phyloP scores from a whole-genome alignment of 2,888 invertebrate genomes.

The Itoplectis maculator region DNA sequence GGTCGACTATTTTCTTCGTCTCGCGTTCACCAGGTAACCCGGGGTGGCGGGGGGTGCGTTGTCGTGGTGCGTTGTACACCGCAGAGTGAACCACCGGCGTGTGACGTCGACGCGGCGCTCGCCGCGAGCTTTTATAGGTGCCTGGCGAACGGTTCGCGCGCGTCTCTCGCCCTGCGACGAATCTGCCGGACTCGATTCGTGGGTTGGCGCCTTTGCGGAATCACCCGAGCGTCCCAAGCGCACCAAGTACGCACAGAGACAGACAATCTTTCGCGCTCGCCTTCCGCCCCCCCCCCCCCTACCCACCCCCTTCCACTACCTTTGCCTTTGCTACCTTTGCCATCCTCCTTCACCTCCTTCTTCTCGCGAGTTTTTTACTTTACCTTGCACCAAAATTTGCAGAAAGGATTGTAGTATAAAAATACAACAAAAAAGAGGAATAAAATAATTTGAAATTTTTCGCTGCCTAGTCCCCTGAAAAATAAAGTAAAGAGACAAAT shows the following conservation, averaged over 20 bases:
- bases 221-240: slow-evolving; percentile 8
- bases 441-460: too few relatives aligned
- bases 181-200: slow-evolving; percentile 55
- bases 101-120: slow-evolving; percentile 79
- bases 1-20: background rate
- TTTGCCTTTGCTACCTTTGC: too few relatives aligned
- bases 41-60: too few relatives aligned
- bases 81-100: slow-evolving; percentile 80
- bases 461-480: too few relatives aligned
- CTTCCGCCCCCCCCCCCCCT: slow-evolving; percentile 21
- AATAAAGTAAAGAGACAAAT: too few relatives aligned
- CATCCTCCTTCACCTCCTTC: background rate
- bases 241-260: slow-evolving; percentile 51
- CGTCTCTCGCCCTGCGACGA: slow-evolving; percentile 66
- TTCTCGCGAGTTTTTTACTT: too few relatives aligned
- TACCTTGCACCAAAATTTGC: too few relatives aligned
- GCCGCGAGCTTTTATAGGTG: slow-evolving; percentile 81
- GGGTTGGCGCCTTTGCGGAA: slow-evolving; percentile 57
- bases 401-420: too few relatives aligned
- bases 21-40: slow-evolving; percentile 62
- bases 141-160: slow-evolving; percentile 72
- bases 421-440: too few relatives aligned
- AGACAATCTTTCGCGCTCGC: too few relatives aligned
- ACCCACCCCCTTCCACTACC: too few relatives aligned
- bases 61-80: slow-evolving; percentile 77